Percentiles rank a stretch among this genome's conserved stretches.
These are phyloP conservation scores for Linurgus olivaceus DNA, from an alignment of 2,797 vertebrate genomes.

Conservation along the genomic window DNA sequence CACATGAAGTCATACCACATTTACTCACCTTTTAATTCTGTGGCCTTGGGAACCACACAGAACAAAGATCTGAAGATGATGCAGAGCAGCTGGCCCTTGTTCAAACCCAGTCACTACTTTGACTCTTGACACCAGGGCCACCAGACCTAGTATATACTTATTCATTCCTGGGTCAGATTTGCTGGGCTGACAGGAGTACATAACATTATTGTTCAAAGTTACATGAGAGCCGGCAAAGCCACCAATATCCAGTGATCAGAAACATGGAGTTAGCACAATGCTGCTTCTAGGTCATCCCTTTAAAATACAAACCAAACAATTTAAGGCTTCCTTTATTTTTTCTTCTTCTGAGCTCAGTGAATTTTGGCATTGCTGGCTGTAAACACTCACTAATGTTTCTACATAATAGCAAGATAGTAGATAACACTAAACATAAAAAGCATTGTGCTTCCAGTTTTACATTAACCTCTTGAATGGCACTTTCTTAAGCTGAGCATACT, in stretches of 20 bases:
- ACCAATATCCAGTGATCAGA: neutral
- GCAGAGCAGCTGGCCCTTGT: neutral
- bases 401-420: neutral
- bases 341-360: neutral
- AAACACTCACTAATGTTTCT: neutral
- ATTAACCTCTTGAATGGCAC: neutral
- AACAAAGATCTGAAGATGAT: neutral
- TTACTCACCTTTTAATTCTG: neutral
- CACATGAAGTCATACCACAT: neutral
- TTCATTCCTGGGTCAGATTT: neutral
- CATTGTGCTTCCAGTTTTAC: neutral
- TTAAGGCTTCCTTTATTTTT: neutral
- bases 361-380: neutral
- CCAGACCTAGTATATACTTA: neutral
- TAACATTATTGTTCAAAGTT: neutral
- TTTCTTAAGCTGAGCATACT: neutral
- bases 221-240: neutral
- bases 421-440: neutral
- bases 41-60: neutral
- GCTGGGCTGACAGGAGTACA: neutral
- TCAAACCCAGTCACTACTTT: neutral
- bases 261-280: rapidly evolving
- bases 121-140: neutral
- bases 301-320: neutral
- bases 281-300: neutral